Evolutionary conservation across 2,113 vertebrate species (phyloP).

Genomic region (Halichoerus grypus): DNA sequence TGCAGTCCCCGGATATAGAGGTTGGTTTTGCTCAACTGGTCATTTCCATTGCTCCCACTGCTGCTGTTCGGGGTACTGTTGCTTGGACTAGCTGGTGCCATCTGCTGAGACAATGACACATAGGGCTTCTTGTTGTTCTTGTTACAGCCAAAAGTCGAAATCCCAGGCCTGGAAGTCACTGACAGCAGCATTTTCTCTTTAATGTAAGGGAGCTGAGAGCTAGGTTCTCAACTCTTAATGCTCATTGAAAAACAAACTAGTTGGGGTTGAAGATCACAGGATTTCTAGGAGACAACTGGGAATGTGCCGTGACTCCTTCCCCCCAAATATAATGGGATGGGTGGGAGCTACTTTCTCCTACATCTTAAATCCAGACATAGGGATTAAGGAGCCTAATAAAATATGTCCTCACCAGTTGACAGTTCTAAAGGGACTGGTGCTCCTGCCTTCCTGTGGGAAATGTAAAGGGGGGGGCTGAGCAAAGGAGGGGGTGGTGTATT

Average conservation of each 20-base stretch:
- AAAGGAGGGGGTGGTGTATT: not conserved
- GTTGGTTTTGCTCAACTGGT: conserved; percentile 97
- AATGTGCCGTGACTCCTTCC: not conserved
- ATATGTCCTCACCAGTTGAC: not conserved
- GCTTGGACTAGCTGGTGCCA: conserved; percentile 94
- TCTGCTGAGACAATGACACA: conserved; percentile 93
- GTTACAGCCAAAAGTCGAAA: too few relatives aligned
- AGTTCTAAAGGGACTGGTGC: not conserved
- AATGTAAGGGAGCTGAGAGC: too few relatives aligned
- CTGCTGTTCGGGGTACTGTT: conserved; percentile 87
- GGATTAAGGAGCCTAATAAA: not conserved
- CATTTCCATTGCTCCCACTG: conserved; percentile 85
- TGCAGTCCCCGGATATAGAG: conserved; percentile 96
- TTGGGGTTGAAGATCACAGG: not conserved
- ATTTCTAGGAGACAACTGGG: not conserved
- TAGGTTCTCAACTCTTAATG: not conserved
- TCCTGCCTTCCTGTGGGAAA: not conserved
- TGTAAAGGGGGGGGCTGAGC: not conserved
- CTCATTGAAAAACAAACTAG: not conserved
- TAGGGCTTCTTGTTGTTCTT: conserved; percentile 87
- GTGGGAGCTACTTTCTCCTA: not conserved
- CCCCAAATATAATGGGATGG: not conserved
- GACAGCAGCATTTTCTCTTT: too few relatives aligned
- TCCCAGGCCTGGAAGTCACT: too few relatives aligned
- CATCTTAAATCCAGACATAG: not conserved